Evolutionary conservation across 2,888 invertebrate species (phyloP), one percentile per base, ranked within the genome.

Genomic region (Phalera bucephala): DNA sequence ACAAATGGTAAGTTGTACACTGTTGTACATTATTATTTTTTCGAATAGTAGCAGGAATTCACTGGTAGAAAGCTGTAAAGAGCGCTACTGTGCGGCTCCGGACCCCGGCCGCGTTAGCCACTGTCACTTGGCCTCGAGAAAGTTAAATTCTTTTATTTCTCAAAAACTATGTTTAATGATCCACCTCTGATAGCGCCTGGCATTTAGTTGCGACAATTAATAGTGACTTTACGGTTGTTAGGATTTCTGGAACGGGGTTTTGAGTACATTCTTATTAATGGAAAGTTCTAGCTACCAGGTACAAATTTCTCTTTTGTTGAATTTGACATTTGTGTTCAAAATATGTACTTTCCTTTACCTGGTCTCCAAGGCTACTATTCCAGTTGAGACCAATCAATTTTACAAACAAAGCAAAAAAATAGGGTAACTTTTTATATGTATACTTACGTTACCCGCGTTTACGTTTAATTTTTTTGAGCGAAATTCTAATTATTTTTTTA

Each of bases 161-260:
- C 55, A 56, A 65, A 64, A 58, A 55, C 54, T 56, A 61, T 61
- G 58, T 62, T 60, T 63, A 62, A 66, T 64, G 56, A 57, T 51
- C 45, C 45, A 41, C 45, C 45, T 38, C 45, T 45, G 21, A 31
- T 23, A 33, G 10, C 23, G 26, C 13, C 14, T 29, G 13, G 23
- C 21, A 21, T 19, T 28, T 9, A 27, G 13, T 9, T 9, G 13
- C 9, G 11, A 28, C 32, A 28, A 19, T 19, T 11, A 10, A 5
- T 22, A 2, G n/a, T 21, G 8, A 21, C 9, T 22, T 22, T n/a
- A n/a, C n/a, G n/a, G n/a, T n/a, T n/a, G n/a, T 5, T 22, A 10
- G 9, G 10, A 3, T 22, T 22, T 22, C 22, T 22, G 3, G n/a
- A n/a, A 22, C 1, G 10, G 10, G 10, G 10, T 22, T 22, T 4